phyloP scores from a whole-genome alignment of 2,113 vertebrate genomes.

The human (Homo sapiens) region GRCh38 chr6:77194501-77195000 shows the following conservation, averaged over 20 bases:
- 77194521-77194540: neutral
- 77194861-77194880: neutral
- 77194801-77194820: neutral
- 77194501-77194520: neutral
- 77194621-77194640: neutral
- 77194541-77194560: neutral
- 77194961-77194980: too few relatives aligned
- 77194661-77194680: neutral
- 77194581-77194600: neutral
- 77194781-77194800: neutral
- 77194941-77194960: neutral
- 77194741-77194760: neutral
- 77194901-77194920: neutral
- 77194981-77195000: neutral
- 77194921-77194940: neutral
- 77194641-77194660: neutral
- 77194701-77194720: neutral
- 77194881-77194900: neutral
- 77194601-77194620: neutral
- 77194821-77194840: neutral
- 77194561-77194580: neutral
- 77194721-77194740: neutral
- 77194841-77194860: neutral
- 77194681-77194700: neutral
- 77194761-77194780: neutral